These are phyloP conservation scores for Heliopora coerulea DNA, from an alignment of 92 coral and sea anemone genomes.

Conservation along the genomic window DNA sequence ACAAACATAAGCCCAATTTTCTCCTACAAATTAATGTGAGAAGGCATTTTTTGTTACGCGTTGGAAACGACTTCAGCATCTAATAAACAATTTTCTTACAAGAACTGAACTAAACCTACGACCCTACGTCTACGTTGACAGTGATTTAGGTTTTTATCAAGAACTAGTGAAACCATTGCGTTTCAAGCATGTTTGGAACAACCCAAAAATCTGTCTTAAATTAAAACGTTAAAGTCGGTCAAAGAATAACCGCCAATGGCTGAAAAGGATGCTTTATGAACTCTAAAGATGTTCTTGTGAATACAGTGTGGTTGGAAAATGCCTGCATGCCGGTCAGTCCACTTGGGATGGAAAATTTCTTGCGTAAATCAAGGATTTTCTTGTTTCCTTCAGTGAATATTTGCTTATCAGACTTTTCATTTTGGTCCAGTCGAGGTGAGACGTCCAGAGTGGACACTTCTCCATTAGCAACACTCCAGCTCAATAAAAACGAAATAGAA, in stretches of 20 bases:
- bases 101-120: no score
- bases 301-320: slow-evolving; percentile 82
- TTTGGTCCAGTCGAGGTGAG: slow-evolving; percentile 54
- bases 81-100: no score
- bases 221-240: no score
- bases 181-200: no score
- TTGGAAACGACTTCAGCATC: no score
- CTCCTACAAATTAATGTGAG: no score
- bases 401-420: slow-evolving; percentile 47
- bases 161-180: no score
- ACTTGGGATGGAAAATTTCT: slow-evolving; percentile 50
- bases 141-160: no score
- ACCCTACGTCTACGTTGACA: no score
- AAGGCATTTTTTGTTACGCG: no score
- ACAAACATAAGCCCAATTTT: no score
- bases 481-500: slow-evolving; percentile 70
- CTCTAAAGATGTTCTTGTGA: slow-evolving; percentile 69
- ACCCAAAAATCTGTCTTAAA: no score
- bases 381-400: slow-evolving; percentile 60
- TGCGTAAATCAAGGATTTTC: slow-evolving; percentile 55
- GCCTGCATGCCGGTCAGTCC: slow-evolving; percentile 65
- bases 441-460: slow-evolving; percentile 57
- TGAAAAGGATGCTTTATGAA: slow-evolving; percentile 73
- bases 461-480: slow-evolving; percentile 82
- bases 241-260: slow-evolving; percentile 74